These are phyloP conservation scores for Zoanthus sansibaricus DNA, from an alignment of 92 coral and sea anemone genomes.

Conservation along the genomic window DNA sequence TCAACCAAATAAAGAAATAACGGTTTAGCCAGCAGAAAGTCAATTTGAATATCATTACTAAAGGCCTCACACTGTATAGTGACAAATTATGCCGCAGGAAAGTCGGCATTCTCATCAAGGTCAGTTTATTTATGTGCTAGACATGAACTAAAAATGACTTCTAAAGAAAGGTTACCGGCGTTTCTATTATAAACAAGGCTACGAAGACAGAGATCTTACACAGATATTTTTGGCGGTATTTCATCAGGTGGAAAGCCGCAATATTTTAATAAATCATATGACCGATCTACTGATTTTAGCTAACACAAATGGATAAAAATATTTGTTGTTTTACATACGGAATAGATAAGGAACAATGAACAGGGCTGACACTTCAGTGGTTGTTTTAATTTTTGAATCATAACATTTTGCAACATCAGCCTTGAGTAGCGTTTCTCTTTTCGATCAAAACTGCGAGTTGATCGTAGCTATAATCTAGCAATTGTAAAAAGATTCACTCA, in stretches of 20 bases:
- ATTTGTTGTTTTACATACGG: slow-evolving; percentile 32
- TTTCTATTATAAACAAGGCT: slow-evolving; percentile 12
- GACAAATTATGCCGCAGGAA: slow-evolving; percentile 39
- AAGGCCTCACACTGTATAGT: neutral
- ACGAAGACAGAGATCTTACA: slow-evolving; percentile 33
- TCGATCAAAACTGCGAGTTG: neutral
- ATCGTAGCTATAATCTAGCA: neutral
- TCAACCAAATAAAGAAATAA: slow-evolving; percentile 39
- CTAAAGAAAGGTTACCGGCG: slow-evolving; percentile 37
- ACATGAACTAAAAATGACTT: slow-evolving; percentile 36
- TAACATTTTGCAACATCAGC: slow-evolving; percentile 11
- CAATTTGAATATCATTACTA: slow-evolving; percentile 22
- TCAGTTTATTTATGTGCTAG: slow-evolving; percentile 21
- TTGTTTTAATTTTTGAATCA: neutral
- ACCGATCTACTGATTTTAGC: slow-evolving; percentile 9
- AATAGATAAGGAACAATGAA: slow-evolving; percentile 19
- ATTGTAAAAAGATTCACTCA: neutral
- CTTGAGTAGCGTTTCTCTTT: neutral
- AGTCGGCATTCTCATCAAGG: slow-evolving; percentile 30
- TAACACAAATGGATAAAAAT: slow-evolving; percentile 6
- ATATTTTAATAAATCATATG: slow-evolving; percentile 37
- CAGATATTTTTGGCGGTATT: slow-evolving; percentile 30
- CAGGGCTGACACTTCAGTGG: neutral
- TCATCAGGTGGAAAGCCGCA: slow-evolving; percentile 32
- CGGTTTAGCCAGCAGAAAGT: slow-evolving; percentile 45